Evolutionary conservation across 2,888 invertebrate genomes (phyloP).

Genomic region (Sphaerophoria taeniata): DNA sequence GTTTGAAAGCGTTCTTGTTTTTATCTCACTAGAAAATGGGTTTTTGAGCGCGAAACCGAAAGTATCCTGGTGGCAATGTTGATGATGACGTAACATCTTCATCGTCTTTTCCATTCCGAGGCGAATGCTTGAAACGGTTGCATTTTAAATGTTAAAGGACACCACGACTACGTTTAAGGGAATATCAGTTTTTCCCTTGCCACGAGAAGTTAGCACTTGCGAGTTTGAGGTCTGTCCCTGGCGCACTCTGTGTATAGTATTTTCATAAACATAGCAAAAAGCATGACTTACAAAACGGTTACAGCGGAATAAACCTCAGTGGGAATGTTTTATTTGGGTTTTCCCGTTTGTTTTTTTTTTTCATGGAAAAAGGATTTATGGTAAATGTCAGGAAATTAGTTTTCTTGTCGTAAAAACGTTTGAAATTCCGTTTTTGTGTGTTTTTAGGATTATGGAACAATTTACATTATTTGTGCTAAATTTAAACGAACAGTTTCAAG

Average conservation of each 20-base stretch:
- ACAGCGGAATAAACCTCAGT: constrained; percentile 51
- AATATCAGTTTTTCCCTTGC: constrained; percentile 1
- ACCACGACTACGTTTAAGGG: constrained; percentile 1
- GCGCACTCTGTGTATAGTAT: background rate
- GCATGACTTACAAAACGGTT: constrained; percentile 62
- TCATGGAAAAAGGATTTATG: constrained; percentile 56
- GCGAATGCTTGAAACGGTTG: constrained; percentile 31
- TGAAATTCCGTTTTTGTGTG: background rate
- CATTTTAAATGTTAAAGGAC: constrained; percentile 62
- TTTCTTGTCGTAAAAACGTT: constrained; percentile 8
- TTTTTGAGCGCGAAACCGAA: constrained; percentile 62
- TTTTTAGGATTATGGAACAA: constrained; percentile 30
- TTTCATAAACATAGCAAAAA: background rate
- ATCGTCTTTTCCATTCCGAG: constrained; percentile 17
- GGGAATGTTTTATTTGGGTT: constrained; percentile 61
- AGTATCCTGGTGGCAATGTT: constrained; percentile 26
- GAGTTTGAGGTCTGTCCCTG: constrained; percentile 38
- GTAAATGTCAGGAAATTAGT: constrained; percentile 47
- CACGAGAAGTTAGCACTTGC: constrained; percentile 14
- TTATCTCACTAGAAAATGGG: constrained; percentile 36
- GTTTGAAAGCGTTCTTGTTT: constrained; percentile 19
- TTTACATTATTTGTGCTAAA: constrained; percentile 32
- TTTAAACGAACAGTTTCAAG: background rate
- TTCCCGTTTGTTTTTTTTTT: constrained; percentile 30
- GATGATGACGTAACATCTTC: constrained; percentile 48